Conservation (phyloP, 1,140 invertebrate genomes). For the Cherax destructor region DNA sequence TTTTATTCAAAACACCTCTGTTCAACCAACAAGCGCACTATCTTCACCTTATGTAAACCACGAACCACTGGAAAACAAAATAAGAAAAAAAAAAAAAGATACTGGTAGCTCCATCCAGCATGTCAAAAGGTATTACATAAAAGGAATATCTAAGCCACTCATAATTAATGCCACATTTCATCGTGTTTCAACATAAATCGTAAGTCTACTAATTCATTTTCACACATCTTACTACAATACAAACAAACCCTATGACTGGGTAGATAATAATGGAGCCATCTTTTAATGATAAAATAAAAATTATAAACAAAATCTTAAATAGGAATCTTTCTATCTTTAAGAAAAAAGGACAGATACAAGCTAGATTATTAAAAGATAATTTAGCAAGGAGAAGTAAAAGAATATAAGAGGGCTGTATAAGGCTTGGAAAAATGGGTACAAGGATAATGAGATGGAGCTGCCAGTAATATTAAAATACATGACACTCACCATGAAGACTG, state of each 20-base stretch:
- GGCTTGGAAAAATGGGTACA: neutral
- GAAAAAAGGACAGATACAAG: neutral
- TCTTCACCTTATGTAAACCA: slow-evolving; percentile 52
- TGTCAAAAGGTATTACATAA: slow-evolving; percentile 7
- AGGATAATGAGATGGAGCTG: slow-evolving; percentile 37
- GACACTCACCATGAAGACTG: slow-evolving; percentile 91
- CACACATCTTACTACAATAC: neutral
- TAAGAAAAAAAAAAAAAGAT: neutral
- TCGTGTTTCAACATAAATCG: too few relatives aligned
- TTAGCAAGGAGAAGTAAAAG: neutral
- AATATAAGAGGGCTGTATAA: neutral
- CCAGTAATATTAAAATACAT: slow-evolving; percentile 44
- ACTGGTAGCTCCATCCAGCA: slow-evolving; percentile 54
- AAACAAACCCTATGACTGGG: neutral
- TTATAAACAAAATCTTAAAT: neutral
- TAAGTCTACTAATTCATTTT: neutral
- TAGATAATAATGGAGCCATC: neutral
- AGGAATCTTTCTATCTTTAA: neutral
- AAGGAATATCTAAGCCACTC: neutral
- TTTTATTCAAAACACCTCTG: neutral
- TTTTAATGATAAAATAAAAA: neutral
- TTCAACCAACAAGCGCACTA: slow-evolving; percentile 28
- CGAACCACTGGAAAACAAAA: slow-evolving; percentile 58
- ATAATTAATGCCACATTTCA: neutral
- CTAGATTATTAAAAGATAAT: neutral